Conservation (phyloP, 2,113 vertebrate species). For the Oncorhynchus masou region DNA sequence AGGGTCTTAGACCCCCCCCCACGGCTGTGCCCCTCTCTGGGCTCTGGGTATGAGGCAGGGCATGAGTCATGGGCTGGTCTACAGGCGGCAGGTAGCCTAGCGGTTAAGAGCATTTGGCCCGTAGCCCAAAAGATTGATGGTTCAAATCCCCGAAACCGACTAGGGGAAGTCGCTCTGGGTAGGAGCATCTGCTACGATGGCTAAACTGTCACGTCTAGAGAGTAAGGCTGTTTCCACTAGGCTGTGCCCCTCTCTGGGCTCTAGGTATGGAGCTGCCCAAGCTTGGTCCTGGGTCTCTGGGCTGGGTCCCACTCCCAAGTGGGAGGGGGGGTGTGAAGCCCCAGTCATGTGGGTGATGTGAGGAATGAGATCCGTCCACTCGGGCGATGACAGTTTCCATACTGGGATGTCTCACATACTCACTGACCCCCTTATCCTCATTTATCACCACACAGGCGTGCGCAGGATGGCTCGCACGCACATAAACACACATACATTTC, state of each 20-base stretch:
- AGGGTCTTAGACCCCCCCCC: too few relatives aligned
- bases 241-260: neutral
- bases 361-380: slow-evolving; percentile 46
- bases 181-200: too few relatives aligned
- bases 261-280: neutral
- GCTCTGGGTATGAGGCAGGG: too few relatives aligned
- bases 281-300: neutral
- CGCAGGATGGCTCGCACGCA: slow-evolving; percentile 34
- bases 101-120: too few relatives aligned
- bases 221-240: neutral
- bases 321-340: neutral
- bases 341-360: slow-evolving; percentile 40
- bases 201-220: too few relatives aligned
- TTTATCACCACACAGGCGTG: slow-evolving; percentile 22
- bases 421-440: slow-evolving; percentile 31
- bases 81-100: too few relatives aligned
- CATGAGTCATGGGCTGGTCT: too few relatives aligned
- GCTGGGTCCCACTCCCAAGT: too few relatives aligned
- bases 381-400: slow-evolving; percentile 38
- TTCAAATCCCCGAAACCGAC: too few relatives aligned
- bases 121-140: too few relatives aligned
- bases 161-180: too few relatives aligned
- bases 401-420: slow-evolving; percentile 27
- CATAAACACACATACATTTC: neutral
- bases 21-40: too few relatives aligned